phyloP scores from a whole-genome alignment of 2,888 invertebrate species.

The Venustoraphidia nigricollis region DNA sequence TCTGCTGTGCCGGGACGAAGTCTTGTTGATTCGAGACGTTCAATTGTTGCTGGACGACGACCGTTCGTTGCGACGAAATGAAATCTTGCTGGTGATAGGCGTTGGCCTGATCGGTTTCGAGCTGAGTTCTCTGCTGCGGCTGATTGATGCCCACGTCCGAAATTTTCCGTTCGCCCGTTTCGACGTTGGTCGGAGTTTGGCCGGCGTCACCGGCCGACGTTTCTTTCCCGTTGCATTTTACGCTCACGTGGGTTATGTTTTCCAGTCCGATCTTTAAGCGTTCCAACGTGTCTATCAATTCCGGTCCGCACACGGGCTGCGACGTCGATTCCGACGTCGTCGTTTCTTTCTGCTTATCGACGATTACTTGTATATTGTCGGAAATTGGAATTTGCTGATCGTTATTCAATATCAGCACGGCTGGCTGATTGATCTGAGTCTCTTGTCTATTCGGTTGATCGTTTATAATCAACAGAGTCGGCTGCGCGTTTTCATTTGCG shows the following conservation, averaged over 20 bases:
- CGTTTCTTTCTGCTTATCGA: constrained; percentile 6
- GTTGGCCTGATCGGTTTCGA: constrained; percentile 2
- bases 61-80: not conserved
- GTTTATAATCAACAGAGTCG: no score
- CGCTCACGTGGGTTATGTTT: constrained; percentile 37
- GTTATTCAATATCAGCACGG: constrained; percentile 17
- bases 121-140: constrained; percentile 3
- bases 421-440: constrained; percentile 14
- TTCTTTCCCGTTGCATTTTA: constrained; percentile 20
- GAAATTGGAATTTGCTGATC: constrained; percentile 11
- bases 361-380: constrained; percentile 14
- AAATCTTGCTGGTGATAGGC: constrained; percentile 8
- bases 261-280: constrained; percentile 40
- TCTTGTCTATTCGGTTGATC: not conserved
- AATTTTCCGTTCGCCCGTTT: constrained; percentile 3
- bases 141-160: constrained; percentile 7
- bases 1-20: constrained; percentile 2
- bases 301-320: constrained; percentile 28
- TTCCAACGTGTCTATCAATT: constrained; percentile 35
- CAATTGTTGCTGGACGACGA: constrained; percentile 5
- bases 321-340: not conserved
- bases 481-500: no score
- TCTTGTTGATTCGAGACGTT: constrained; percentile 9
- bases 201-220: constrained; percentile 8
- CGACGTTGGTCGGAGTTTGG: constrained; percentile 7